Percentiles rank a stretch among this genome's conserved stretches.
phyloP scores from a whole-genome alignment of 2,888 invertebrate genomes.

The Oligia fasciuncula region DNA sequence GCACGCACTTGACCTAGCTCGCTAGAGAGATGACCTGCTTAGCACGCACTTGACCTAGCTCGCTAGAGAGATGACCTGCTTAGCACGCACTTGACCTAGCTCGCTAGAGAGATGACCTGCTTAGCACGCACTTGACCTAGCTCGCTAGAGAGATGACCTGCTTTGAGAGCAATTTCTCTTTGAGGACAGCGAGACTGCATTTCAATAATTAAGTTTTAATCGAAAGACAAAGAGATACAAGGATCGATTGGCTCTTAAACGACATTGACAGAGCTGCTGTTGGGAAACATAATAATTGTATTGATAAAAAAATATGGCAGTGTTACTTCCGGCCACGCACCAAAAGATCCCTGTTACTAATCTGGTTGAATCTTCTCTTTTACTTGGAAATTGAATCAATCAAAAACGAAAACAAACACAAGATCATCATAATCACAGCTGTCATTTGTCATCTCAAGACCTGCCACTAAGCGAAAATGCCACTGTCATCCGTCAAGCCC shows the following conservation, averaged over 20 bases:
- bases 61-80: slow-evolving; percentile 20
- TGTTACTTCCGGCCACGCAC: no score
- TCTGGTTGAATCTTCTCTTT: background rate
- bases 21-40: slow-evolving; percentile 21
- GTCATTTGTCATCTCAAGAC: slow-evolving; percentile 45
- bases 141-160: slow-evolving; percentile 15
- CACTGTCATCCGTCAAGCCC: slow-evolving; percentile 58
- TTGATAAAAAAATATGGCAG: background rate
- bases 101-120: slow-evolving; percentile 5
- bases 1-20: background rate
- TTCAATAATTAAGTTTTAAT: background rate
- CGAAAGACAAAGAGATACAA: background rate
- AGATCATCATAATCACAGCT: slow-evolving; percentile 11
- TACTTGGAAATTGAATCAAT: background rate
- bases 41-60: background rate
- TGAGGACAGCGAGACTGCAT: background rate
- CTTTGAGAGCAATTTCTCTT: slow-evolving; percentile 24
- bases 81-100: slow-evolving; percentile 1
- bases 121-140: slow-evolving; percentile 3
- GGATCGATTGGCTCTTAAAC: background rate
- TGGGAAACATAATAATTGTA: background rate
- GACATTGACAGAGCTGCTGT: background rate
- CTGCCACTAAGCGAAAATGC: slow-evolving; percentile 50
- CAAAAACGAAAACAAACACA: background rate
- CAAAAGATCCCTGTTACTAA: background rate